Evolutionary conservation across 2,888 invertebrate genomes (phyloP).

Genomic region (Pristionchus exspectatus): DNA sequence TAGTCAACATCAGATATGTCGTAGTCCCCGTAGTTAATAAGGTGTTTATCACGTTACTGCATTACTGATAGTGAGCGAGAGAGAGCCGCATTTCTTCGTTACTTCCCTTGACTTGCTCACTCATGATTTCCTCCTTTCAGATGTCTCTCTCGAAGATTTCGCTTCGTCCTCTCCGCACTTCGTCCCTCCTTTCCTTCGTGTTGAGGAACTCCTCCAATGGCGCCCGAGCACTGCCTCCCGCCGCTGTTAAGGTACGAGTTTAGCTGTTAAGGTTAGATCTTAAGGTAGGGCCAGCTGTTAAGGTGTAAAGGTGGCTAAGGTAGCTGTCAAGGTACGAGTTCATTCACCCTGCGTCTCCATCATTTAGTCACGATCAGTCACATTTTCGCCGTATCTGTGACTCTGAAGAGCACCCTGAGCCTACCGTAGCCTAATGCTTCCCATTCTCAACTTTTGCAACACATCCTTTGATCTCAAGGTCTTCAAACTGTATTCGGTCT

Average conservation of each 20-base stretch:
- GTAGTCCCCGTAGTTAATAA: neutral
- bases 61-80: neutral
- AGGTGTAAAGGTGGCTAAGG: too few relatives aligned
- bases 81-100: neutral
- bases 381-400: too few relatives aligned
- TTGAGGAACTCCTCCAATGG: neutral
- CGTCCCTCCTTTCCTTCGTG: neutral
- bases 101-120: neutral
- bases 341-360: too few relatives aligned
- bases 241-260: neutral
- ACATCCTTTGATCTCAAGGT: too few relatives aligned
- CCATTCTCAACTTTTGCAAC: too few relatives aligned
- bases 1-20: neutral
- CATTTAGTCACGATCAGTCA: too few relatives aligned
- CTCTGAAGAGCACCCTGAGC: too few relatives aligned
- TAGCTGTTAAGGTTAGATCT: too few relatives aligned
- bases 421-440: too few relatives aligned
- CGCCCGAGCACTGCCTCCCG: neutral
- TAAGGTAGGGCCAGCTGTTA: too few relatives aligned
- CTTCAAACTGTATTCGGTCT: too few relatives aligned
- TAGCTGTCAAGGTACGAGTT: neutral
- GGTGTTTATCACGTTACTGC: neutral
- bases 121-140: neutral
- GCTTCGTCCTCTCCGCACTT: slow-evolving; percentile 33
- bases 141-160: slow-evolving; percentile 55